Conservation (phyloP, 2,797 vertebrate genomes). For the Coccyzus lansbergi region DNA sequence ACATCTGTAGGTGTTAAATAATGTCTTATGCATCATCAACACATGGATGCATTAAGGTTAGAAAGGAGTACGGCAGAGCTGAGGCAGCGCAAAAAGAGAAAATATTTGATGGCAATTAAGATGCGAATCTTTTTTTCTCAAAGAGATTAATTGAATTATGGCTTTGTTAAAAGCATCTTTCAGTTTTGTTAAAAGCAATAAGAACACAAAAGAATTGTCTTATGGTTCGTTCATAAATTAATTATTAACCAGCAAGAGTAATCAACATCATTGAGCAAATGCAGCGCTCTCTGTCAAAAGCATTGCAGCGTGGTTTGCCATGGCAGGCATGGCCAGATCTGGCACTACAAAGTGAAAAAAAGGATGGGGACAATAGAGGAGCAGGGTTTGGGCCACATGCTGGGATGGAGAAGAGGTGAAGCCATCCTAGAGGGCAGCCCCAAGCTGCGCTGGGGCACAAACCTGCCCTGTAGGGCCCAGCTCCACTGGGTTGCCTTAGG, state of each 20-base stretch:
- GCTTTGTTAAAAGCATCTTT: not conserved
- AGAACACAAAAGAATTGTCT: not conserved
- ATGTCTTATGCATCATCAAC: not conserved
- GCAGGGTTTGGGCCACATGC: not conserved
- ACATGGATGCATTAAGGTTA: not conserved
- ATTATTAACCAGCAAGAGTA: not conserved
- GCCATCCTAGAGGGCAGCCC: not conserved
- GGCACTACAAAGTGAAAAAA: not conserved
- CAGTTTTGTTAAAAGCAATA: not conserved
- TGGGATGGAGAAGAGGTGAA: not conserved
- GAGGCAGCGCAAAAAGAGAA: not conserved
- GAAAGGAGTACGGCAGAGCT: not conserved
- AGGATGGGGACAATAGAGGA: not conserved
- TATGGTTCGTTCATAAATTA: not conserved
- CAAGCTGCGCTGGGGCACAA: not conserved
- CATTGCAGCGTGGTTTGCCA: not conserved
- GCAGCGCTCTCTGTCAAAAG: not conserved
- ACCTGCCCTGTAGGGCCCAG: not conserved
- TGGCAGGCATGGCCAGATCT: not conserved
- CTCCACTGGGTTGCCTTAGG: rapidly evolving
- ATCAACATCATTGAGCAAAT: not conserved
- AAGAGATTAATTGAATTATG: not conserved
- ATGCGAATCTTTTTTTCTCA: not conserved
- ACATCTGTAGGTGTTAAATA: not conserved
- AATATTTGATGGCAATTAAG: not conserved